phyloP scores from a whole-genome alignment of 2,888 invertebrate species.

The Tipula lateralis region DNA sequence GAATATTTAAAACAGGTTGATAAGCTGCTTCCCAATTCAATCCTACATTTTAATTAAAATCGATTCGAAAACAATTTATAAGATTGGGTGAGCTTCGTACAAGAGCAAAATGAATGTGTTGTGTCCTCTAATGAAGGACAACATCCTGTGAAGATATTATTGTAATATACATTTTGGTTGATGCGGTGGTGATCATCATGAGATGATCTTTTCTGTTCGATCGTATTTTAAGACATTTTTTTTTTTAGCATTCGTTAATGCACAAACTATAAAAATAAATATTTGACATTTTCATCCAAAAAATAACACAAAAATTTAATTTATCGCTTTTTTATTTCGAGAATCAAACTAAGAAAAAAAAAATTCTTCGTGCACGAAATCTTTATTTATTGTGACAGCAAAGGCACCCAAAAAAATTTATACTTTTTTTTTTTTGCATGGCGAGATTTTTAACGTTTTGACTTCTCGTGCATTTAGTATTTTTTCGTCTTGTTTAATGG shows the following conservation, averaged over 20 bases:
- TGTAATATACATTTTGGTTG: not conserved
- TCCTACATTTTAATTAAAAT: slow-evolving; percentile 19
- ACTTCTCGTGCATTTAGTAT: not conserved
- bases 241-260: not conserved
- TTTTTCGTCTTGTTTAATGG: not conserved
- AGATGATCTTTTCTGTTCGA: not conserved
- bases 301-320: slow-evolving; percentile 24
- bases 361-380: slow-evolving; percentile 28
- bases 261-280: not conserved
- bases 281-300: slow-evolving; percentile 19
- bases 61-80: not conserved
- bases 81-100: not conserved
- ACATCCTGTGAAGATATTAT: not conserved
- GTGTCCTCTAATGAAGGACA: not conserved
- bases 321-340: slow-evolving; percentile 19
- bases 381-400: slow-evolving; percentile 30
- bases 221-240: not conserved
- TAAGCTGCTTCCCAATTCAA: not conserved
- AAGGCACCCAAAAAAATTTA: slow-evolving; percentile 14
- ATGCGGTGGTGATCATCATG: not conserved
- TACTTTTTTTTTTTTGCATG: not conserved
- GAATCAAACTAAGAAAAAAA: slow-evolving; percentile 26
- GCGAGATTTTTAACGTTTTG: slow-evolving; percentile 11
- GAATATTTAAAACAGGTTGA: not conserved
- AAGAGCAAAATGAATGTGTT: not conserved